Evolutionary conservation across 2,888 invertebrate genomes (phyloP).

Genomic region (Nudaria mundana): DNA sequence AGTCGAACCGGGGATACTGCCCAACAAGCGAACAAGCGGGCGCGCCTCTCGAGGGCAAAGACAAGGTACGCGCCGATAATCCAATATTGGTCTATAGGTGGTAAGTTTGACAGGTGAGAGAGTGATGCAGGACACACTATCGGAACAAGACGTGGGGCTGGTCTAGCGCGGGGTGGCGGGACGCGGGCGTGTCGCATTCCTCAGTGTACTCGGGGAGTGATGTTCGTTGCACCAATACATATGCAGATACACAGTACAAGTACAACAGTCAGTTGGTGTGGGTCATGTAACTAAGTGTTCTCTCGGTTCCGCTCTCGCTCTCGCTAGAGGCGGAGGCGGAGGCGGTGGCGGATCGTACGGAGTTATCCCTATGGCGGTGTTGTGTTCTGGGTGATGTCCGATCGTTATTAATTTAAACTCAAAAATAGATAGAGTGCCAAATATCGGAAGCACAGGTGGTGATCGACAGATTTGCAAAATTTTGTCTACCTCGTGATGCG

Average conservation of each 20-base stretch:
- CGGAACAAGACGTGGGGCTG: constrained; percentile 28
- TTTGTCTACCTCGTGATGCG: constrained; percentile 66
- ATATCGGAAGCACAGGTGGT: constrained; percentile 77
- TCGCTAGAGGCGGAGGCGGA: too few species aligned
- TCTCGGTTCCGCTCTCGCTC: too few species aligned
- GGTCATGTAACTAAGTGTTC: constrained; percentile 45
- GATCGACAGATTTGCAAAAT: constrained; percentile 72
- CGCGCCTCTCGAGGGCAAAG: constrained; percentile 19
- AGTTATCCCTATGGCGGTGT: constrained; percentile 40
- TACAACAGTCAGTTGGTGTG: too few species aligned
- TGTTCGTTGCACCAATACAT: constrained; percentile 38
- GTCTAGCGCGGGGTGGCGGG: background rate
- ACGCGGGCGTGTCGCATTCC: constrained; percentile 30
- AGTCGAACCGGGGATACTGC: background rate
- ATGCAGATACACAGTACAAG: too few species aligned
- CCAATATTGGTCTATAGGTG: constrained; percentile 30
- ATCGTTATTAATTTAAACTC: constrained; percentile 47
- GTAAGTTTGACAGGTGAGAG: constrained; percentile 30
- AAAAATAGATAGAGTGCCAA: constrained; percentile 73
- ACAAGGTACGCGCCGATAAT: constrained; percentile 28
- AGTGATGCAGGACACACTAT: constrained; percentile 40
- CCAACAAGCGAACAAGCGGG: constrained; percentile 7
- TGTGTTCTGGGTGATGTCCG: constrained; percentile 50
- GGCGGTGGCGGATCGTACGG: constrained; percentile 14
- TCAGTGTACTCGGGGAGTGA: too few species aligned